Evolutionary conservation across 2,888 invertebrate genomes (phyloP), one percentile per base, ranked within the genome.

Genomic region (Sarcophaga variegata): DNA sequence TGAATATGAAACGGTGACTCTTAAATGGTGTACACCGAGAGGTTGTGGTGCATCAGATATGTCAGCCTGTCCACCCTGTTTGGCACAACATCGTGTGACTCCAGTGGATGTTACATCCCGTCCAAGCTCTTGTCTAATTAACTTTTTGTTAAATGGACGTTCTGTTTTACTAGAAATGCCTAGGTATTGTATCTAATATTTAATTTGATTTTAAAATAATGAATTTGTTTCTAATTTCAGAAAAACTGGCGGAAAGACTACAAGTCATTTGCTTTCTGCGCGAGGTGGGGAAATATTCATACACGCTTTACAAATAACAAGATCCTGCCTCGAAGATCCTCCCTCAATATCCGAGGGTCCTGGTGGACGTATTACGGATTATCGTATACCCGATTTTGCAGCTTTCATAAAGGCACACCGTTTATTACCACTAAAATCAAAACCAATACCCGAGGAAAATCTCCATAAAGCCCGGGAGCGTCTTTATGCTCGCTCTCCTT

Each of bases 11-110:
- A 97, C 97, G 0, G 96, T 94, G 0, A 98, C 98, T 0, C 94
- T 99, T 4, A 98, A 98, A 88, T 99, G 99, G 99, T 98, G 99
- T 94, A 99, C 99, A 0, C 99, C 99, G 0, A 94, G 98, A n/a
- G 97, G 97, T 1, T 96, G 96, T 88, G 96, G 97, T 81, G 96
- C 96, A 2, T 95, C 94, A 90, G 98, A 96, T 94, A 95, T 95
- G 94, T 98, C 95, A 94, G 97, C 96, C 91, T 97, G 96, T 91
- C 98, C 95, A 94, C 97, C 96, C 91, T 97, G 96, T 90, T 96
- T 97, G 0, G 96, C 96, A 0, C 96, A 98, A 93, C 97, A 97
- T 94, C 95, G 98, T 85, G 98, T 99, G 37, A 99, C 99, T 0
- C 99, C 99, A 0, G 98, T 98, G 0, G 98, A 99, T 94, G 98